Conservation (phyloP, 2,888 invertebrate genomes). For the Ctena decussata region DNA sequence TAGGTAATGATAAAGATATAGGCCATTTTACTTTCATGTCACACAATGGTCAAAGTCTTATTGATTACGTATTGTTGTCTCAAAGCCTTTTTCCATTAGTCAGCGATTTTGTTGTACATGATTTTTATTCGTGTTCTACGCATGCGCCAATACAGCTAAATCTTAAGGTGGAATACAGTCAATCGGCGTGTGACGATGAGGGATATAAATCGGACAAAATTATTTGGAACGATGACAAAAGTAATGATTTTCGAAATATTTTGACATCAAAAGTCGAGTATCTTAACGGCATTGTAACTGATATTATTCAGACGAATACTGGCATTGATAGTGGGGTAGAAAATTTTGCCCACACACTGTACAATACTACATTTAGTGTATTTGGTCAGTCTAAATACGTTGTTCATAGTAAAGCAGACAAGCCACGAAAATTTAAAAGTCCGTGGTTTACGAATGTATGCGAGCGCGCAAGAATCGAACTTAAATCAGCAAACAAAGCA, state of each 20-base stretch:
- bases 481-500: not conserved
- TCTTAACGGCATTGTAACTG: not conserved
- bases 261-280: not conserved
- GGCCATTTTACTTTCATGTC: not conserved
- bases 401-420: not conserved
- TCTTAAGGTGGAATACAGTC: not conserved
- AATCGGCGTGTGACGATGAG: not conserved
- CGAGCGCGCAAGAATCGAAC: not conserved
- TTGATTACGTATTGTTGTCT: not conserved
- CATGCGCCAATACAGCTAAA: not conserved
- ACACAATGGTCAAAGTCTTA: not conserved
- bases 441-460: not conserved
- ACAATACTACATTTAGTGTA: not conserved
- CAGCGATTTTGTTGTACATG: not conserved
- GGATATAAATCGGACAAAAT: not conserved
- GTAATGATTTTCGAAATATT: not conserved
- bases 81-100: not conserved
- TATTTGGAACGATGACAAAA: not conserved
- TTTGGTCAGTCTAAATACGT: not conserved
- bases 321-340: not conserved
- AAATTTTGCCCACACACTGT: not conserved
- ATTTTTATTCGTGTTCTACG: not conserved
- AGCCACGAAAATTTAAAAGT: not conserved
- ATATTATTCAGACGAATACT: not conserved
- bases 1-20: slow-evolving; percentile 5